Base-by-base conservation (phyloP, 2,797 vertebrate genomes). In the Taeniopygia guttata region DNA sequence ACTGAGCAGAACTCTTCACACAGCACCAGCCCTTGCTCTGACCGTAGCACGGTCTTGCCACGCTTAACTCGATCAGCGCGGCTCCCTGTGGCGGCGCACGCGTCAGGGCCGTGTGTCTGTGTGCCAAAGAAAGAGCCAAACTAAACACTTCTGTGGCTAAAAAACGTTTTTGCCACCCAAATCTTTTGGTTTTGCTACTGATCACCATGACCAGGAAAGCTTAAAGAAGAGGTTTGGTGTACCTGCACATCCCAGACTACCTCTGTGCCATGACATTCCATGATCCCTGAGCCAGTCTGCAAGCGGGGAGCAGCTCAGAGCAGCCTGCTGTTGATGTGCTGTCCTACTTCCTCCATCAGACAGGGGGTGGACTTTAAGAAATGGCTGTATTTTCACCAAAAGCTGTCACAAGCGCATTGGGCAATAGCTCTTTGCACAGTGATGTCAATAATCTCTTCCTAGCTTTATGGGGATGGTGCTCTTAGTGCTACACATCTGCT, bases 31-130 rank as follows among this genome's bases (percentile, higher is more conserved):
- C 29, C 67, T 63, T 56, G 58, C 82, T 59, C 49, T 4, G 16
- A 16, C 58, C 0, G 0, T 23, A 34, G 62, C 43, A 42, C 66
- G 66, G 52, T 81, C 83, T 95, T 0, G 0, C n/a, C 59, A 68
- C 12, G 0, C 81, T 74, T 52, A 43, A 62, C 48, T 79, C 1
- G 0, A n/a, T 48, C 66, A 52, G 60, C 0, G 0, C 1, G 1
- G 29, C 38, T 91, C 62, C 40, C 68, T 52, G 40, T 34, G 77
- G 51, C 64, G 27, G 19, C 67, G 64, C 34, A 13, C 0, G 0
- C 0, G 0, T 7, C 25, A 73, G 51, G 52, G 45, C 52, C 12
- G 2, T 6, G 40, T 30, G 40, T 42, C 25, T 1, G 25, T 6
- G 25, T 6, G n/a, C 40, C 40, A 40, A 40, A 40, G 46, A n/a